A percentile compares a stretch with the other conserved stretches of the same genome.
These are phyloP conservation scores for Laticauda colubrina DNA, from an alignment of 2,113 vertebrate genomes.

Conservation along the genomic window DNA sequence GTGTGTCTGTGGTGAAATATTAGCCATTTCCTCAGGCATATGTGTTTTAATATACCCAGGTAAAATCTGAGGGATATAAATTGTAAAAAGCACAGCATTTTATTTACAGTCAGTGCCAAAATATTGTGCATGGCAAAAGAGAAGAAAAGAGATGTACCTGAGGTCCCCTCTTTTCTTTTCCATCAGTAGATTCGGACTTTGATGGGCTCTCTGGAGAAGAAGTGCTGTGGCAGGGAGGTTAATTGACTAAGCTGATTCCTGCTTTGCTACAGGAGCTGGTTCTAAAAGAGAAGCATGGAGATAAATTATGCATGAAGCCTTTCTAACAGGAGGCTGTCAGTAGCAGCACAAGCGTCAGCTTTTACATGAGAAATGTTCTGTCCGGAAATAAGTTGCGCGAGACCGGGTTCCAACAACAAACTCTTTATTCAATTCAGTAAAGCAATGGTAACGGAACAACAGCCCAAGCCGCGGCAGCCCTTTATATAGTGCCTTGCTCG, in stretches of 20 bases:
- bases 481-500: too few species aligned
- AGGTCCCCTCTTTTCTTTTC: constrained; percentile 14
- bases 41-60: constrained; percentile 23
- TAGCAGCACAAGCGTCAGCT: constrained; percentile 18
- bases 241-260: constrained; percentile 52
- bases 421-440: too few species aligned
- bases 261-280: constrained; percentile 12
- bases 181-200: constrained; percentile 27
- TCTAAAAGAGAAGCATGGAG: constrained; percentile 3
- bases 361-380: not conserved
- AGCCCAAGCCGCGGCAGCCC: too few species aligned
- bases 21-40: not conserved
- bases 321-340: constrained; percentile 44
- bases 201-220: constrained; percentile 32
- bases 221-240: constrained; percentile 36
- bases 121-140: constrained; percentile 27
- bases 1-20: not conserved
- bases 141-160: not conserved
- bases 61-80: fast-evolving
- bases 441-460: too few species aligned
- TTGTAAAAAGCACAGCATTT: not conserved
- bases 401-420: too few species aligned
- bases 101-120: constrained; percentile 27
- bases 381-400: too few species aligned
- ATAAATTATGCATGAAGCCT: constrained; percentile 39